phyloP scores from a whole-genome alignment of 2,797 vertebrate species.

The Arctocebus calabarensis region DNA sequence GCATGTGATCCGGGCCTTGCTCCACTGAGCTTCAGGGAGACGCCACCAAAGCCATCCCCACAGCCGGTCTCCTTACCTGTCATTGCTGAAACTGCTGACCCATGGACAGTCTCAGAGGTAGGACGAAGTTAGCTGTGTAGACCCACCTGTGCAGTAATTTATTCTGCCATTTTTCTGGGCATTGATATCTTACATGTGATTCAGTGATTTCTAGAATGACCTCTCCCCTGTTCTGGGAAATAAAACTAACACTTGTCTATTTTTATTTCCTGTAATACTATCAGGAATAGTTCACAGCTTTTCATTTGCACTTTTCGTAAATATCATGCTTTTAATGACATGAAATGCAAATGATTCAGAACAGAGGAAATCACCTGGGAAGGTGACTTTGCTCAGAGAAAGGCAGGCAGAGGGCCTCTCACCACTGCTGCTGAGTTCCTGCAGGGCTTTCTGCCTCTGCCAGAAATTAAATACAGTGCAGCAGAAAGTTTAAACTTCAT shows the following conservation, averaged over 20 bases:
- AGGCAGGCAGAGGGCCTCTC: no score
- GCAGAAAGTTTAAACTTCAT: not conserved
- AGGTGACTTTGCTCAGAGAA: not conserved
- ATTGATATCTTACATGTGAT: not conserved
- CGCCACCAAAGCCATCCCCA: not conserved
- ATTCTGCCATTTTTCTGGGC: not conserved
- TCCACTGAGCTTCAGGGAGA: not conserved
- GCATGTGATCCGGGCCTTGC: rapidly evolving
- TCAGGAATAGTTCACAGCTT: not conserved
- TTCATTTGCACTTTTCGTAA: not conserved
- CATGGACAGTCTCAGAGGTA: rapidly evolving
- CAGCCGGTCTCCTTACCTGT: rapidly evolving
- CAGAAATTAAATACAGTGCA: not conserved
- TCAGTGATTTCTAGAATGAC: not conserved
- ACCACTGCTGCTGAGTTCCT: rapidly evolving
- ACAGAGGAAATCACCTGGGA: not conserved
- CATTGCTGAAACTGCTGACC: not conserved
- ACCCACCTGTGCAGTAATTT: not conserved
- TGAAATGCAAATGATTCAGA: not conserved
- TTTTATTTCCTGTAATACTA: not conserved
- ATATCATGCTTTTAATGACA: not conserved
- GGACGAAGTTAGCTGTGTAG: not conserved
- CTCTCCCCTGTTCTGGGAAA: not conserved
- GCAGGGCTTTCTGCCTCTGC: rapidly evolving
- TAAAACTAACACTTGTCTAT: not conserved